Percentiles rank a stretch among this genome's conserved stretches.
Conservation (phyloP, 2,797 vertebrate genomes). For the Furcifer pardalis region DNA sequence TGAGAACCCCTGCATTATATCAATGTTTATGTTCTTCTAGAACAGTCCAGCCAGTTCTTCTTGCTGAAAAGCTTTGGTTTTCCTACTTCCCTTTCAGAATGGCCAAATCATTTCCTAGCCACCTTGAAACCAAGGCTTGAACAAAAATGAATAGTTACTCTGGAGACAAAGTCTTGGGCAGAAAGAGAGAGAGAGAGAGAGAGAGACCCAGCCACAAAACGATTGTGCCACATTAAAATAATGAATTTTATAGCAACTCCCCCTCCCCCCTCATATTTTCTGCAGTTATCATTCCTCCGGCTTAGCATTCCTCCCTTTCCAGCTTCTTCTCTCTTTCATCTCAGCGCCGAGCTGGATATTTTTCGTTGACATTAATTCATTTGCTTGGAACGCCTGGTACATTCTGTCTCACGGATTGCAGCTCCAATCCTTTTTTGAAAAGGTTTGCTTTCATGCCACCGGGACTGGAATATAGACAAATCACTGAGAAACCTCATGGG, state of each 20-base stretch:
- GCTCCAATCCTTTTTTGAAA: constrained; percentile 3
- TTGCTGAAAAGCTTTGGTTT: no score
- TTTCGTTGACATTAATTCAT: fast-evolving
- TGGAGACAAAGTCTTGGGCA: not conserved
- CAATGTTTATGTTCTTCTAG: no score
- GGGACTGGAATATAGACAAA: not conserved
- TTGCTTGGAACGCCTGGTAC: not conserved
- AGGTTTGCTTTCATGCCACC: not conserved
- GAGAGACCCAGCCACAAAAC: no score
- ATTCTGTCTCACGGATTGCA: not conserved
- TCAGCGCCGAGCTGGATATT: not conserved
- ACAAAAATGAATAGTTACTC: not conserved
- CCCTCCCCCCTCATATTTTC: not conserved
- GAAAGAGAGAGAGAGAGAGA: no score
- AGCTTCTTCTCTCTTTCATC: not conserved
- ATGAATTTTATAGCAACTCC: not conserved
- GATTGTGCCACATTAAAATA: not conserved
- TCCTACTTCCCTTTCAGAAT: not conserved
- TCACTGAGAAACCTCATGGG: constrained; percentile 8
- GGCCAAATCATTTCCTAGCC: no score
- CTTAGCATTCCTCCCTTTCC: not conserved
- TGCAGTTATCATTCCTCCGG: not conserved
- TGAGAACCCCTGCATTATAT: no score
- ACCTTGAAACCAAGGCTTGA: not conserved
- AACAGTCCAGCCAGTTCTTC: no score